These are phyloP conservation scores for Campoplex nolae DNA, from an alignment of 2,888 invertebrate genomes.

Conservation along the genomic window DNA sequence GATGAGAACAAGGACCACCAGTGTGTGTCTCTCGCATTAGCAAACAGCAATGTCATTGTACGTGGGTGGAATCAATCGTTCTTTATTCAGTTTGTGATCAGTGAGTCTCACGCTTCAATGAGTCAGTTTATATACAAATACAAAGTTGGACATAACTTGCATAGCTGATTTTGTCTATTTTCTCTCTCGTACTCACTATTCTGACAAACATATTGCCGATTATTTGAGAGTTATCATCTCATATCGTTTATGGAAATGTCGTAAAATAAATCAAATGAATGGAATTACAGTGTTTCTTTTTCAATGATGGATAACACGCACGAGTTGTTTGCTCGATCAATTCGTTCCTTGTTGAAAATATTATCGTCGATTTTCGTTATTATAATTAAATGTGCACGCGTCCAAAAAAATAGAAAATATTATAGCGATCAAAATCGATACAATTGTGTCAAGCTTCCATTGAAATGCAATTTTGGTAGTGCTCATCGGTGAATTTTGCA, in stretches of 20 bases:
- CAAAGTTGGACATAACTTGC: conserved; percentile 77
- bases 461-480: not conserved
- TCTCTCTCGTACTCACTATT: not conserved
- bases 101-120: conserved; percentile 70
- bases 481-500: not conserved
- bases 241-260: conserved; percentile 53
- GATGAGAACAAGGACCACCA: conserved; percentile 77
- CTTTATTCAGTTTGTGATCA: conserved; percentile 72
- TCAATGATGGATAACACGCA: conserved; percentile 33
- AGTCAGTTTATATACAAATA: conserved; percentile 73
- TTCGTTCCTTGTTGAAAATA: conserved; percentile 21
- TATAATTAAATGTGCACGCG: not conserved
- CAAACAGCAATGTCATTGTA: conserved; percentile 82
- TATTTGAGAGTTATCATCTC: conserved; percentile 63
- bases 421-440: not conserved
- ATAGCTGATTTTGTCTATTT: conserved; percentile 55
- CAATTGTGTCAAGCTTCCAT: not conserved
- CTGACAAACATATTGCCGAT: conserved; percentile 28
- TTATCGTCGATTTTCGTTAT: not conserved
- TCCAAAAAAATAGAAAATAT: conserved; percentile 23
- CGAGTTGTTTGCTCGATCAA: conserved; percentile 1
- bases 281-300: conserved; percentile 54
- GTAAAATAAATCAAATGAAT: conserved; percentile 55
- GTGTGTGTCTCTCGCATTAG: conserved; percentile 74
- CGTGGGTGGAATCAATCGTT: conserved; percentile 76